Conservation (phyloP, 2,113 vertebrate species). For the Mastomys coucha region DNA sequence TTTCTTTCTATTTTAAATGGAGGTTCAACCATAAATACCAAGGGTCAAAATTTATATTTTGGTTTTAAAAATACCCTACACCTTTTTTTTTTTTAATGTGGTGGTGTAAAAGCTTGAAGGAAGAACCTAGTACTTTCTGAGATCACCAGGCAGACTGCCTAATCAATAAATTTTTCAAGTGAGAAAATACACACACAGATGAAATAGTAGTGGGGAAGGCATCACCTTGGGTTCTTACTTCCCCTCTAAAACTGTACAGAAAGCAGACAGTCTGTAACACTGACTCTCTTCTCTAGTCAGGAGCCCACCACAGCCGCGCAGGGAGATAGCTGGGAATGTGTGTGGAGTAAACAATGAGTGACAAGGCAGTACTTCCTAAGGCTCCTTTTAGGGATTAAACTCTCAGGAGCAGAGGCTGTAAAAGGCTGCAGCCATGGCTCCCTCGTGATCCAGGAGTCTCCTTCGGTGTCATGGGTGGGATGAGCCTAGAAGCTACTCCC, state of each 20-base stretch:
- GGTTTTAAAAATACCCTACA: neutral
- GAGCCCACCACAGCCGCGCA: neutral
- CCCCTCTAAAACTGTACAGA: neutral
- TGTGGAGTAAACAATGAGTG: neutral
- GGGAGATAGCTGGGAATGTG: neutral
- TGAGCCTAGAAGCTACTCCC: neutral
- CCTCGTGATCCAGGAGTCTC: neutral
- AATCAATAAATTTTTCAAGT: neutral
- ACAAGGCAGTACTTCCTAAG: neutral
- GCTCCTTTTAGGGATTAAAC: neutral
- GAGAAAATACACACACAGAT: neutral
- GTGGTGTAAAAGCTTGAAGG: neutral
- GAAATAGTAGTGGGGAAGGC: neutral
- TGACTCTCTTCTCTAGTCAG: fast-evolving
- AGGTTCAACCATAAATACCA: neutral
- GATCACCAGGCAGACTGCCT: neutral
- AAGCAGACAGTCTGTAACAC: neutral
- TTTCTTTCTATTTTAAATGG: neutral
- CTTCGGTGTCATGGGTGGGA: neutral
- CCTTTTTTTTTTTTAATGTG: neutral
- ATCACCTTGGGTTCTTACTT: neutral
- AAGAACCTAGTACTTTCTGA: neutral
- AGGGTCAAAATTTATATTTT: neutral
- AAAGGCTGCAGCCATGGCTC: neutral
- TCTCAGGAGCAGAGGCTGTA: neutral